Conservation (phyloP, 2,797 vertebrate species). For the Notamacropus eugenii region DNA sequence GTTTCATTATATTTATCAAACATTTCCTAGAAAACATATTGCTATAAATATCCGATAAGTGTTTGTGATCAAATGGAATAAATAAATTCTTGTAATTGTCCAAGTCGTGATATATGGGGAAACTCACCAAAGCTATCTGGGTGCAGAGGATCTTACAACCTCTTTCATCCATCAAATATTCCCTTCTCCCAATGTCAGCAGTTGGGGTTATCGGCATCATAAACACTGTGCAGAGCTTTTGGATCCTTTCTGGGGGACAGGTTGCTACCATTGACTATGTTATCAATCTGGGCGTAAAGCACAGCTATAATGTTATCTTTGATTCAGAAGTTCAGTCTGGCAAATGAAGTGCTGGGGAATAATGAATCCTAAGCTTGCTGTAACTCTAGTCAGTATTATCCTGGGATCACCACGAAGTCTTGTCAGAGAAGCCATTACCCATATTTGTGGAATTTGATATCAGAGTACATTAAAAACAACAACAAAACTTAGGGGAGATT, state of each 20-base stretch:
- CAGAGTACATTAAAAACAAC: conserved; percentile 64
- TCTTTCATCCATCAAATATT: conserved; percentile 78
- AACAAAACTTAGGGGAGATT: conserved; percentile 69
- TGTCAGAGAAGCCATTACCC: conserved; percentile 74
- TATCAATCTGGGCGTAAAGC: conserved; percentile 80
- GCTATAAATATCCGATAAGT: conserved; percentile 74
- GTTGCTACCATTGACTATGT: conserved; percentile 76
- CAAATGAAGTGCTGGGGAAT: conserved; percentile 65
- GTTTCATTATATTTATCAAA: conserved; percentile 78
- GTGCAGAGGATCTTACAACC: conserved; percentile 67
- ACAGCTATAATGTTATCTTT: conserved; percentile 77
- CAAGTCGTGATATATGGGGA: conserved; percentile 61
- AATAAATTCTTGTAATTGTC: conserved; percentile 69
- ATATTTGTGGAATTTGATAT: conserved; percentile 75
- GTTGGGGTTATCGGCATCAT: conserved; percentile 80
- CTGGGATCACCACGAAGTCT: conserved; percentile 75
- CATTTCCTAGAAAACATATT: conserved; percentile 68
- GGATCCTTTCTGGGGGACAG: conserved; percentile 80
- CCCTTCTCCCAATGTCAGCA: conserved; percentile 69
- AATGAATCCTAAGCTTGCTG: conserved; percentile 65
- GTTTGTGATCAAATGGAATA: conserved; percentile 69
- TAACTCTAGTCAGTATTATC: conserved; percentile 69
- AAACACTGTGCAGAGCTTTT: conserved; percentile 83
- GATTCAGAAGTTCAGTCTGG: conserved; percentile 72
- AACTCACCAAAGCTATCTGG: conserved; percentile 73